Evolutionary conservation across 2,888 invertebrate species (phyloP).

Genomic region (Herminia tarsipennalis): DNA sequence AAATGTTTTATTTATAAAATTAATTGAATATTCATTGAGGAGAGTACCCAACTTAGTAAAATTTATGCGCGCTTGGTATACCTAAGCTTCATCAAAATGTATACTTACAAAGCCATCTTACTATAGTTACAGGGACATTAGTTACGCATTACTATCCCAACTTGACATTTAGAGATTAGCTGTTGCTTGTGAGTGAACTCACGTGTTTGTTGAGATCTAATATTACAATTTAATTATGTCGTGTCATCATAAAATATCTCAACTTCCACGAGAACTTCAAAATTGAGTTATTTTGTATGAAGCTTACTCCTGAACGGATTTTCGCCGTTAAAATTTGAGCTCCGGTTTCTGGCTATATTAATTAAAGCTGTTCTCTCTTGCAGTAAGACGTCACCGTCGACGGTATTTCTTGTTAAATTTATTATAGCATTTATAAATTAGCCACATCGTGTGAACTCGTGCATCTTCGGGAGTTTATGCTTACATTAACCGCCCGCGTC

Average conservation of each 20-base stretch:
- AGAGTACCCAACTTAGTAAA: not conserved
- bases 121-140: too few species aligned
- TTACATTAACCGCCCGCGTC: slow-evolving; percentile 3
- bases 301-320: slow-evolving; percentile 2
- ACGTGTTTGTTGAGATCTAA: too few species aligned
- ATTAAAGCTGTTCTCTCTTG: slow-evolving; percentile 47
- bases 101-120: not conserved
- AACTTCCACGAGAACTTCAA: too few species aligned
- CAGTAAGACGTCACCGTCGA: slow-evolving; percentile 48
- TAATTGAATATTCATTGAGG: slow-evolving; percentile 1
- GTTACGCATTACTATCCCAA: too few species aligned
- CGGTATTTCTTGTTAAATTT: slow-evolving; percentile 43
- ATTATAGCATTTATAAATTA: slow-evolving; percentile 45
- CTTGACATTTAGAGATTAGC: too few species aligned
- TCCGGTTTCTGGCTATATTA: slow-evolving; percentile 38
- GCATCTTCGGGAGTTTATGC: slow-evolving; percentile 10
- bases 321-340: slow-evolving; percentile 10
- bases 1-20: not conserved
- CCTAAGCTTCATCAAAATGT: not conserved
- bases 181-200: too few species aligned
- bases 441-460: slow-evolving; percentile 20
- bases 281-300: not conserved
- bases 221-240: too few species aligned
- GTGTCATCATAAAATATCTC: too few species aligned
- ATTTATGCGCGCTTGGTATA: slow-evolving; percentile 21